Evolutionary conservation across 2,113 vertebrate species (phyloP), one percentile per base, ranked within the genome.

Genomic region (Daubentonia madagascariensis): DNA sequence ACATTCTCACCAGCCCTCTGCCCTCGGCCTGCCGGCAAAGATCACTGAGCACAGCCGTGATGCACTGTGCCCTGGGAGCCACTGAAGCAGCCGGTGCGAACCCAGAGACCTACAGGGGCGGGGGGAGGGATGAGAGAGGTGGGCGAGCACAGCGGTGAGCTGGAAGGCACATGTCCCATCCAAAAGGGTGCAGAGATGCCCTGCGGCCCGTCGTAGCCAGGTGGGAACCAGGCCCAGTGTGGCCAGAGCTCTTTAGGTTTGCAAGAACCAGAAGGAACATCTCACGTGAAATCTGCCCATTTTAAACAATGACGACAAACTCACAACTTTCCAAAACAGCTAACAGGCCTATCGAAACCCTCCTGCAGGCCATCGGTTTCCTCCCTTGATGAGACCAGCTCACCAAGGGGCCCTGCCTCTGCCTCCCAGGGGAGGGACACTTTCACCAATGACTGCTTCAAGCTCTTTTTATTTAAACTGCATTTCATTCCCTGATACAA

Each of bases 31-130:
- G 40, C 3, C 35, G 43, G 13, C 28, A 28, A 40, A 17, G 25
- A 61, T 48, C 6, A 9, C 40, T 43, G 25, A 35, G 50, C 30
- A 52, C 30, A 11, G 57, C 57, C 3, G 1, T 30, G 57, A 12
- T 4, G 22, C 48, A 6, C 45, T 16, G 45, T 54, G 68, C 28
- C 59, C 61, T 23, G 12, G 18, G 20, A 59, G 59, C 30, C 16
- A 17, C 57, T 1, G 48, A 32, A 14, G 14, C 25, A 1, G 45
- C 40, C 9, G 5, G 18, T 2, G 0, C 14, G 9, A 22, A 67
- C 48, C 43, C 20, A 11, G 78, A 50, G 57, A 22, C 57, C 43
- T 76, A 16, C 11, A 17, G 20, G 59, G 32, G 3, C 25, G 14
- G 32, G 25, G 28, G 37, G 50, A 25, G 50, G 5, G 6, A 7